These are phyloP conservation scores for Hartigia nigra DNA, from an alignment of 2,888 invertebrate genomes.

Conservation along the genomic window DNA sequence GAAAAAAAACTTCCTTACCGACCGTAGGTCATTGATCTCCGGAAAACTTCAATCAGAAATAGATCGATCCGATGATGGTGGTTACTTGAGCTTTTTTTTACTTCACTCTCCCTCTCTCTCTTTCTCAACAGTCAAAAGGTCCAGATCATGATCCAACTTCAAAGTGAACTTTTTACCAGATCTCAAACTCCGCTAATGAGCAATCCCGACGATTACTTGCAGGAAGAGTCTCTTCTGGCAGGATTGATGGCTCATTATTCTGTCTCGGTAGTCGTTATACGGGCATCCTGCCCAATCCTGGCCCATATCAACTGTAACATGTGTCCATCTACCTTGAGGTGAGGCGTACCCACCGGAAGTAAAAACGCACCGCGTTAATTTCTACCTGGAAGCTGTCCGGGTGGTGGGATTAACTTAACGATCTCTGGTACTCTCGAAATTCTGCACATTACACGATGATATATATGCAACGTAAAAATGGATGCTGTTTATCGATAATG, in stretches of 20 bases:
- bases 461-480: not conserved
- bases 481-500: not conserved
- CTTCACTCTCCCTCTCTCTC: not conserved
- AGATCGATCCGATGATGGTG: not conserved
- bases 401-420: not conserved
- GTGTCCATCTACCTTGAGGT: not conserved
- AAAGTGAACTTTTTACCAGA: not conserved
- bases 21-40: slow-evolving; percentile 1
- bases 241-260: slow-evolving; percentile 9
- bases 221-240: not conserved
- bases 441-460: not conserved
- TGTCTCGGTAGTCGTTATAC: not conserved
- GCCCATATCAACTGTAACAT: not conserved
- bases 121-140: not conserved
- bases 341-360: not conserved
- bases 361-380: not conserved
- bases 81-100: not conserved
- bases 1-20: not conserved
- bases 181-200: slow-evolving; percentile 4
- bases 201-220: slow-evolving; percentile 4
- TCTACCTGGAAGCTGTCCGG: not conserved
- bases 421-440: not conserved
- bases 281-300: not conserved
- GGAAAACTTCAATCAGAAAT: slow-evolving; percentile 1
- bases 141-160: not conserved